Conservation (phyloP, 2,797 vertebrate genomes). For the Malacoctenus gilli region DNA sequence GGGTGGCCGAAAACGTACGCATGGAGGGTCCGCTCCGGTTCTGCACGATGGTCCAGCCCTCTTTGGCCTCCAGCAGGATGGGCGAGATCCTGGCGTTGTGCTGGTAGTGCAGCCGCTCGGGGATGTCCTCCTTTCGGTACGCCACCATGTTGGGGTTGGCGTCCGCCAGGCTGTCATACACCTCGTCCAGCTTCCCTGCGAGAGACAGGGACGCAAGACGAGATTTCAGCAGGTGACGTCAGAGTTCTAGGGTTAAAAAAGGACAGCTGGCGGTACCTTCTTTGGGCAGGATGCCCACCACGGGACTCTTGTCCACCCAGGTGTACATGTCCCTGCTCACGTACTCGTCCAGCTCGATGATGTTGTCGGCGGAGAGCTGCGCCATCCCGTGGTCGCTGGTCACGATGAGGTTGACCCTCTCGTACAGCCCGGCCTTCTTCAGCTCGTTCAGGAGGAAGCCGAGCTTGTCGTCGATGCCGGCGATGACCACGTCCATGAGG, state of each 20-base stretch:
- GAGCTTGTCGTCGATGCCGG: slow-evolving; percentile 86
- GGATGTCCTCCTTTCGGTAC: slow-evolving; percentile 89
- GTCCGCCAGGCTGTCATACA: slow-evolving; percentile 81
- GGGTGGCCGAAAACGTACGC: slow-evolving; percentile 77
- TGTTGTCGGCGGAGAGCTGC: slow-evolving; percentile 84
- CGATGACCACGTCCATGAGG: slow-evolving; percentile 83
- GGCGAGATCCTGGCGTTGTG: slow-evolving; percentile 88
- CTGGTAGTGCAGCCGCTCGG: slow-evolving; percentile 85
- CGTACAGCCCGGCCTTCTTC: slow-evolving; percentile 83
- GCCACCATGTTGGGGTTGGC: slow-evolving; percentile 89
- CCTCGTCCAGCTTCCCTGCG: slow-evolving; percentile 87
- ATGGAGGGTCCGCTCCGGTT: slow-evolving; percentile 84
- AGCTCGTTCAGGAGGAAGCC: slow-evolving; percentile 87
- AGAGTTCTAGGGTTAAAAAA: too few species aligned
- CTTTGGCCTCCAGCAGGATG: slow-evolving; percentile 86
- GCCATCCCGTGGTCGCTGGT: slow-evolving; percentile 96
- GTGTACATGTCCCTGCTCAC: slow-evolving; percentile 85
- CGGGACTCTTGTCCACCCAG: slow-evolving; percentile 88
- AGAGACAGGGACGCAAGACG: background rate
- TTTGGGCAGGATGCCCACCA: slow-evolving; percentile 88
- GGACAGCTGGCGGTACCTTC: slow-evolving; percentile 80
- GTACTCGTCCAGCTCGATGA: slow-evolving; percentile 89
- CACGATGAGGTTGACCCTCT: slow-evolving; percentile 86
- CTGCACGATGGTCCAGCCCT: slow-evolving; percentile 89
- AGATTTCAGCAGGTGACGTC: background rate